A percentile compares a stretch with the other conserved stretches of the same genome.
These are phyloP conservation scores for Amblyopsis hoosieri DNA, from an alignment of 2,797 vertebrate genomes.

Conservation along the genomic window DNA sequence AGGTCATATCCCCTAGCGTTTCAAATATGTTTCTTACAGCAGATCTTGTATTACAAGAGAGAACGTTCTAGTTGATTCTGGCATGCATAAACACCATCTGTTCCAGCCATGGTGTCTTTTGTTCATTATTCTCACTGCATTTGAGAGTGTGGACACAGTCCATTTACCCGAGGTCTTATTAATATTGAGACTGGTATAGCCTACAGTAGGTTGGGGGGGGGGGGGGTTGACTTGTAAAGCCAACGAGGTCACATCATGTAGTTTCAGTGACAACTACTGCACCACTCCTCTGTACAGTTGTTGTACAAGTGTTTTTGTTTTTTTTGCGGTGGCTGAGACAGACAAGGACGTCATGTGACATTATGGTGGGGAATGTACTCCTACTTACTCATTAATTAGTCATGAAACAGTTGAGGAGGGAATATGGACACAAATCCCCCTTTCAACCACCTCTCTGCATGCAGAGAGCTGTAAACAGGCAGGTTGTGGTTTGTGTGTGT, in stretches of 20 bases:
- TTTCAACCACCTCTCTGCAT: constrained; percentile 30
- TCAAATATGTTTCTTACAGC: constrained; percentile 7
- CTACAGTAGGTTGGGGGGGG: neutral
- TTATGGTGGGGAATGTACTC: constrained; percentile 43
- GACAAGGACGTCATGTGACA: constrained; percentile 36
- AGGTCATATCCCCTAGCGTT: neutral
- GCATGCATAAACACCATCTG: constrained; percentile 20
- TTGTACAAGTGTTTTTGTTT: constrained; percentile 20
- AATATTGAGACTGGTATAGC: neutral
- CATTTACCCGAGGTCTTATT: neutral
- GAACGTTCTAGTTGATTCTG: constrained; percentile 21
- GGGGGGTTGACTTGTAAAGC: neutral
- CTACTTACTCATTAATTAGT: constrained; percentile 64
- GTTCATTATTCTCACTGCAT: neutral
- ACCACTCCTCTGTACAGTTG: constrained; percentile 19
- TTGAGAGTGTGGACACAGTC: neutral
- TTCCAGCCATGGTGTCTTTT: neutral
- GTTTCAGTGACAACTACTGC: constrained; percentile 9
- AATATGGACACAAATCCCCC: constrained; percentile 45
- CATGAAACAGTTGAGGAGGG: constrained; percentile 53
- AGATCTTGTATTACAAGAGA: constrained; percentile 1
- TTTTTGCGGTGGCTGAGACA: constrained; percentile 4
- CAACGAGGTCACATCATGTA: neutral
- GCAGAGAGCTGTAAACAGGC: constrained; percentile 21
- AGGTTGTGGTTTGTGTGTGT: neutral